Base-by-base conservation (phyloP, 2,113 vertebrate species). In the Protobothrops mucrosquamatus region DNA sequence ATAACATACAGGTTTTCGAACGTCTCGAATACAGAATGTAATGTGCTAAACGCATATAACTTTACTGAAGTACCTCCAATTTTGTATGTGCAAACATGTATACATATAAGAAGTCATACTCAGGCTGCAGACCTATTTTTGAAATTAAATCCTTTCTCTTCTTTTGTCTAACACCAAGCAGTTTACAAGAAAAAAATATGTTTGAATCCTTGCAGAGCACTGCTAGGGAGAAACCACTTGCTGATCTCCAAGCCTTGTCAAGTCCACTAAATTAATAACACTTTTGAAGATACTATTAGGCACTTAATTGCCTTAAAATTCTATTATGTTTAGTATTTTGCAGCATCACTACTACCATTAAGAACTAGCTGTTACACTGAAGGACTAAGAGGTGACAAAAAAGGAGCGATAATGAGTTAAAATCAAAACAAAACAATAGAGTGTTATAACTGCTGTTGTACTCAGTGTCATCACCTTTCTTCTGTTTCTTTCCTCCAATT, bases 211-310 rank as follows among this genome's bases (percentile, higher is more conserved):
- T 89, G 52, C 48, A 34, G 57, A 92, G 57, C 14, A 56, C 39
- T 61, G 55, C 51, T 56, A 89, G 91, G 5, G 14, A 90, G 88
- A 52, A 90, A 24, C 34, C 59, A 43, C 92, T 26, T 96, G 95
- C 74, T 51, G 93, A 39, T 74, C 23, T 90, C 29, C 57, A 90
- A 87, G 89, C 91, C 1, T 90, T 95, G 89, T 89, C 74, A 96
- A 94, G 2, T 92, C 92, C 23, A 51, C 91, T 96, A 93, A 97
- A 92, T 93, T 61, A 96, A 93, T 86, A 95, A 87, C 9, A n/a
- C 54, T 86, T 61, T 92, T 55, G 74, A 8, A 94, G 86, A 26
- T 92, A 85, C 89, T 90, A 55, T 91, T 69, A 10, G 94, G 86
- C 26, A 92, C 48, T 89, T 89, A 52, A 92, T 96, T 94, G 93